phyloP scores from a whole-genome alignment of 2,888 invertebrate genomes.

The Thereva unica region DNA sequence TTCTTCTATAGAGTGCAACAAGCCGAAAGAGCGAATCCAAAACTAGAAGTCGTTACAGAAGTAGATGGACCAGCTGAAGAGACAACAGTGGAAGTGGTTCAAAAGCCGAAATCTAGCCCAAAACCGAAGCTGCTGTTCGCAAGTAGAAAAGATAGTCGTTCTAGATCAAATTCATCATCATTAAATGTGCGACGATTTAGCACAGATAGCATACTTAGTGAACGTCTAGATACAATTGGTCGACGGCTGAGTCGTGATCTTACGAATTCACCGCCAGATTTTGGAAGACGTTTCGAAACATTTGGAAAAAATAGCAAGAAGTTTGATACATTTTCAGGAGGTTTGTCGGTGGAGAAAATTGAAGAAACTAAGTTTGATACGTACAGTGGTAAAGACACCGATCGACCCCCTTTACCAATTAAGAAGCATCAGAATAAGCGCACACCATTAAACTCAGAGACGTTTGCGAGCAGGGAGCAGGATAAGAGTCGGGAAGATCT shows the following conservation, averaged over 20 bases:
- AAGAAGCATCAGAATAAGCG: constrained; percentile 44
- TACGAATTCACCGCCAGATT: constrained; percentile 49
- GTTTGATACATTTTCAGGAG: constrained; percentile 46
- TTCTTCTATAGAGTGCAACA: constrained; percentile 66
- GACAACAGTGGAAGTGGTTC: constrained; percentile 26
- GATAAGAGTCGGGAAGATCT: constrained; percentile 17
- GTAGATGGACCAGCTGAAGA: constrained; percentile 42
- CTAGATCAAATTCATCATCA: constrained; percentile 53
- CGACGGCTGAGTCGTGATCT: constrained; percentile 69
- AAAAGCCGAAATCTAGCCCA: constrained; percentile 48
- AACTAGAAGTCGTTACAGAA: constrained; percentile 46
- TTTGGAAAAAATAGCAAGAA: constrained; percentile 45
- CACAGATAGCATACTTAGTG: constrained; percentile 69
- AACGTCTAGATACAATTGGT: constrained; percentile 66
- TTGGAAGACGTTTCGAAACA: constrained; percentile 47
- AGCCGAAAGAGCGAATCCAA: constrained; percentile 64
- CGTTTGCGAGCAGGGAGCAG: constrained; percentile 38
- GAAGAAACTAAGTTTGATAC: constrained; percentile 47
- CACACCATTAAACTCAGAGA: constrained; percentile 45
- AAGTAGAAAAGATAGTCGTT: constrained; percentile 46
- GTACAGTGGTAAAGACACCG: constrained; percentile 44
- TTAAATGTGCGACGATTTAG: constrained; percentile 70
- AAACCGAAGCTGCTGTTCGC: constrained; percentile 49
- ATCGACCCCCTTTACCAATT: constrained; percentile 42
- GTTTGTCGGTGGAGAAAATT: constrained; percentile 42